These are phyloP conservation scores for Oscheius onirici DNA, from an alignment of 2,888 invertebrate genomes.

Conservation along the genomic window DNA sequence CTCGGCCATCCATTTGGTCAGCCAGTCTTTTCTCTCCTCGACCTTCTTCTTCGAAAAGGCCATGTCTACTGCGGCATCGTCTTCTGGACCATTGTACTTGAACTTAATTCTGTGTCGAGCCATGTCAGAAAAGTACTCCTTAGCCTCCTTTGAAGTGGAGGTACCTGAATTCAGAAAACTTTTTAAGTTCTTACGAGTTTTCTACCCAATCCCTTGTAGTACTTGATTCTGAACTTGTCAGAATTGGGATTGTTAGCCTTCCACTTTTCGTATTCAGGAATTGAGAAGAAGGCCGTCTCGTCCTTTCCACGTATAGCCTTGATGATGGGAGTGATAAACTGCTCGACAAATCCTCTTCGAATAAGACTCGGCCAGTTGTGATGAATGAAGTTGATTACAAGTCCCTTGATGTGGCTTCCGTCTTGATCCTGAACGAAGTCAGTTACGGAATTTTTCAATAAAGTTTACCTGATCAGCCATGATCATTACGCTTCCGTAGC, in stretches of 20 bases:
- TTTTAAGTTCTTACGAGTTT: background rate
- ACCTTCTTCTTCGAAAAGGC: slow-evolving; percentile 93
- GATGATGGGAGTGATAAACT: slow-evolving; percentile 98
- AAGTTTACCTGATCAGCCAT: slow-evolving; percentile 94
- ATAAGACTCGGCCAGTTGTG: slow-evolving; percentile 96
- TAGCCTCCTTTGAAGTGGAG: slow-evolving; percentile 95
- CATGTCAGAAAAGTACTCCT: slow-evolving; percentile 98
- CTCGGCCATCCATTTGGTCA: slow-evolving; percentile 91
- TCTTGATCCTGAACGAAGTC: slow-evolving; percentile 80
- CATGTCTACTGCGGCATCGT: slow-evolving; percentile 91
- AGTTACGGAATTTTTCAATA: background rate
- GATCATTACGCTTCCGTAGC: slow-evolving; percentile 97
- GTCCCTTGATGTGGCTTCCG: slow-evolving; percentile 97
- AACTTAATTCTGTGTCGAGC: slow-evolving; percentile 77
- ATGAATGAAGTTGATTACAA: slow-evolving; percentile 97
- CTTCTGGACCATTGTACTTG: slow-evolving; percentile 84
- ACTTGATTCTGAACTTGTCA: slow-evolving; percentile 91
- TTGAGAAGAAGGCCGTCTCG: slow-evolving; percentile 87
- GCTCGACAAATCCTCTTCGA: slow-evolving; percentile 84
- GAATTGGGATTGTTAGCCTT: slow-evolving; percentile 87
- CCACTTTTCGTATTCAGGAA: slow-evolving; percentile 99
- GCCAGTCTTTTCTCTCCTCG: slow-evolving; percentile 95
- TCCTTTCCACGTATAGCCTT: slow-evolving; percentile 86
- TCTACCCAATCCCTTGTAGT: slow-evolving; percentile 88
- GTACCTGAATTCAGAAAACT: slow-evolving; percentile 89